Evolutionary conservation across 2,113 vertebrate genomes (phyloP).

Genomic region (Peromyscus leucopus): DNA sequence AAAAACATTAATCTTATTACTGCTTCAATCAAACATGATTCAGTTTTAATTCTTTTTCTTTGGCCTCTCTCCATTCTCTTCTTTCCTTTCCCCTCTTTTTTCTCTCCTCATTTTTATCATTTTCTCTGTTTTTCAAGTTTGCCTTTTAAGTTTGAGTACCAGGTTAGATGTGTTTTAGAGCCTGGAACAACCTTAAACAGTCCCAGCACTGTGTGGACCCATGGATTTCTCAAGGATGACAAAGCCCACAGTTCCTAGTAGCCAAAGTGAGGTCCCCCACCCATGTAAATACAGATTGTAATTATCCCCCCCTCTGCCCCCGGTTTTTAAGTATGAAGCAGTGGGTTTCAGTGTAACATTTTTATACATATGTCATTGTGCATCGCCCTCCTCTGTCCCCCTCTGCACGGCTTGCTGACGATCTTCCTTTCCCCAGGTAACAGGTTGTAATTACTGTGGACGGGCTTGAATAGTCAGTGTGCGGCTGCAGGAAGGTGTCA

Average conservation of each 20-base stretch:
- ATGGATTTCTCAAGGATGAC: background rate
- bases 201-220: background rate
- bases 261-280: background rate
- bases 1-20: constrained; percentile 12
- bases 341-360: background rate
- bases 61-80: background rate
- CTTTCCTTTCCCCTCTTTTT: background rate
- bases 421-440: background rate
- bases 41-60: background rate
- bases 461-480: background rate
- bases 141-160: background rate
- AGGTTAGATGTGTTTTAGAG: background rate
- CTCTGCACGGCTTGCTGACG: background rate
- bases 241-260: background rate
- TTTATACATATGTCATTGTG: background rate
- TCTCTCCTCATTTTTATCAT: background rate
- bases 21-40: background rate
- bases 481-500: background rate
- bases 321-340: background rate
- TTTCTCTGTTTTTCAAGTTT: background rate
- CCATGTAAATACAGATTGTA: background rate
- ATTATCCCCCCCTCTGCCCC: background rate
- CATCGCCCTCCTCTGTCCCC: background rate
- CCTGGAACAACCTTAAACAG: background rate
- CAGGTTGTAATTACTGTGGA: background rate